A percentile compares a stretch with the other conserved stretches of the same genome.
These are phyloP conservation scores for Rissa tridactyla DNA, from an alignment of 2,113 vertebrate genomes.

Conservation along the genomic window DNA sequence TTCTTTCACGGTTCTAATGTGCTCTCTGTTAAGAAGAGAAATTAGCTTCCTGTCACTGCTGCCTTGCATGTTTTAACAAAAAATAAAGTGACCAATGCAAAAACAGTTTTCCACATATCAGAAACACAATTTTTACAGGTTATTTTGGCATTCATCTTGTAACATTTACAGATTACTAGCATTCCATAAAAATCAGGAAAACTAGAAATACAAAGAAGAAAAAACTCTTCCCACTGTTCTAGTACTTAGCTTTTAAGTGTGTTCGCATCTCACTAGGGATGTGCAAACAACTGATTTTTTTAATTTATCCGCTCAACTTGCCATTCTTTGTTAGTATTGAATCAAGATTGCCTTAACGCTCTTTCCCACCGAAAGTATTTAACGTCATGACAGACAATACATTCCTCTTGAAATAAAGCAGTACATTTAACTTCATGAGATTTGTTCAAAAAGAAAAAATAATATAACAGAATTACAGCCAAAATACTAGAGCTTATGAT, in stretches of 20 bases:
- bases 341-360: not conserved
- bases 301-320: not conserved
- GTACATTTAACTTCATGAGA: not conserved
- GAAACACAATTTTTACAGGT: not conserved
- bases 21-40: not conserved
- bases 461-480: not conserved
- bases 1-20: not conserved
- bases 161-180: not conserved
- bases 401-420: not conserved
- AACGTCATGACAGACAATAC: not conserved
- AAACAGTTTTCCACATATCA: not conserved
- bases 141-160: not conserved
- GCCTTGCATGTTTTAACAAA: not conserved
- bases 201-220: not conserved
- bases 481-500: not conserved
- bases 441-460: not conserved
- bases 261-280: not conserved
- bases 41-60: not conserved
- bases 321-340: not conserved
- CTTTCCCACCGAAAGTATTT: not conserved
- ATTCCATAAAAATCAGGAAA: not conserved
- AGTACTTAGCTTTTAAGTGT: not conserved
- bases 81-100: not conserved
- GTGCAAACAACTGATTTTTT: not conserved
- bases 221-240: not conserved